phyloP scores from a whole-genome alignment of 2,888 invertebrate genomes.

The Pheosia tremula region DNA sequence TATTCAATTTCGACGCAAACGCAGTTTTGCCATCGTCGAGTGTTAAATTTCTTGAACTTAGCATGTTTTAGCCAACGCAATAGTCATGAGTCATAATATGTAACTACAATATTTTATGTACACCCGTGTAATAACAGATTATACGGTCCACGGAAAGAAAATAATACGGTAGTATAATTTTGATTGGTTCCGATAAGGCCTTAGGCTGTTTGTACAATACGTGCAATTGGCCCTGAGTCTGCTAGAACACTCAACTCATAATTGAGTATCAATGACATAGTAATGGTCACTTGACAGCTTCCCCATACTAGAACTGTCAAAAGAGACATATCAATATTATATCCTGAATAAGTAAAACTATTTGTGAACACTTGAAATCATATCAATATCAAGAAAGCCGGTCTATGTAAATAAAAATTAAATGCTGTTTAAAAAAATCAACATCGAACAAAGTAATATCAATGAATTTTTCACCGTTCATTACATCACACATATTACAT shows the following conservation, averaged over 20 bases:
- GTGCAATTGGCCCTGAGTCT: background rate
- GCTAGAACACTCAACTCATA: too few species aligned
- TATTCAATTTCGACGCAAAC: background rate
- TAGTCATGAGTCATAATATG: slow-evolving; percentile 10
- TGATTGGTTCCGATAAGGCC: slow-evolving; percentile 57
- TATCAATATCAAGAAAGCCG: too few species aligned
- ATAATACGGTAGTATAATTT: slow-evolving; percentile 58
- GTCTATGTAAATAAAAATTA: too few species aligned
- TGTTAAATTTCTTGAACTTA: background rate
- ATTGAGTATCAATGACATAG: too few species aligned
- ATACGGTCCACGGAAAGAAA: slow-evolving; percentile 46
- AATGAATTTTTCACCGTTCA: background rate
- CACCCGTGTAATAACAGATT: slow-evolving; percentile 51
- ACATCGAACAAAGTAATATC: too few species aligned
- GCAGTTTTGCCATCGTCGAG: background rate
- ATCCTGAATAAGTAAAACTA: too few species aligned
- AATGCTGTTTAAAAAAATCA: too few species aligned
- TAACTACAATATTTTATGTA: slow-evolving; percentile 43
- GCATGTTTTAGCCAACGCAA: background rate
- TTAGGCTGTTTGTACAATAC: slow-evolving; percentile 9
- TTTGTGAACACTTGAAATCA: too few species aligned
- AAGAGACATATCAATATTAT: too few species aligned
- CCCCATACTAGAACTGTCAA: too few species aligned
- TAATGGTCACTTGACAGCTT: too few species aligned
- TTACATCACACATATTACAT: background rate